Conservation (phyloP, 2,797 vertebrate genomes). For the Vireo griseus region DNA sequence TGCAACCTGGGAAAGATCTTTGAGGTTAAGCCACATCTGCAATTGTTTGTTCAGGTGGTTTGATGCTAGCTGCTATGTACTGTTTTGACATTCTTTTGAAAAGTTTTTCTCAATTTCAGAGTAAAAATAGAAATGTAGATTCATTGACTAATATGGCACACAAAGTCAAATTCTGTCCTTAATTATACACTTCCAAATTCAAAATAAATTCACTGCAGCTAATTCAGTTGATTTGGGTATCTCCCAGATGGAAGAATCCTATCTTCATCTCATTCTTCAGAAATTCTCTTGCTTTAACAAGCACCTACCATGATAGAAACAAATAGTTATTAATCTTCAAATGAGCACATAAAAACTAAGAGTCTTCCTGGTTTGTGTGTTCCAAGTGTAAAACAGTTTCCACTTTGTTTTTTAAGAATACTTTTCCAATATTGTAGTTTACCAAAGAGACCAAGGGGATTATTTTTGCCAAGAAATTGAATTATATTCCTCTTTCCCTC, state of each 20-base stretch:
- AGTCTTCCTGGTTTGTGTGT: neutral
- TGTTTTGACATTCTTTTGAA: slow-evolving; percentile 24
- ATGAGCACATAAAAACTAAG: neutral
- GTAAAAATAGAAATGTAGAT: slow-evolving; percentile 29
- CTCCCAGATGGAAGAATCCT: neutral
- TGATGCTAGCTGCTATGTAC: neutral
- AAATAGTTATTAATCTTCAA: neutral
- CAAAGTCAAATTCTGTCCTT: neutral
- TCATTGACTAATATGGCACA: slow-evolving; percentile 13
- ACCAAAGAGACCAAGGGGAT: neutral
- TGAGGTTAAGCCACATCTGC: neutral
- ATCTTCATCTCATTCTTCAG: neutral
- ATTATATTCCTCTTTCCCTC: slow-evolving; percentile 1
- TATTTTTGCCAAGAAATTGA: slow-evolving; percentile 18
- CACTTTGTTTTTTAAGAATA: slow-evolving; percentile 3
- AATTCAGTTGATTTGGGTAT: neutral
- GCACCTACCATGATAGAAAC: neutral
- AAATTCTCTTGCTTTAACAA: neutral
- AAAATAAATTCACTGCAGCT: neutral
- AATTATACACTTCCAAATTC: neutral
- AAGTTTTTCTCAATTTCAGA: neutral
- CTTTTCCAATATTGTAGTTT: neutral
- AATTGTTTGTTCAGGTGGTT: slow-evolving; percentile 50
- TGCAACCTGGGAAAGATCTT: neutral
- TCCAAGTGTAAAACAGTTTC: slow-evolving; percentile 13